Evolutionary conservation across 2,113 vertebrate species (phyloP), one percentile per base, ranked within the genome.

Genomic region (Psilopogon haemacephalus): DNA sequence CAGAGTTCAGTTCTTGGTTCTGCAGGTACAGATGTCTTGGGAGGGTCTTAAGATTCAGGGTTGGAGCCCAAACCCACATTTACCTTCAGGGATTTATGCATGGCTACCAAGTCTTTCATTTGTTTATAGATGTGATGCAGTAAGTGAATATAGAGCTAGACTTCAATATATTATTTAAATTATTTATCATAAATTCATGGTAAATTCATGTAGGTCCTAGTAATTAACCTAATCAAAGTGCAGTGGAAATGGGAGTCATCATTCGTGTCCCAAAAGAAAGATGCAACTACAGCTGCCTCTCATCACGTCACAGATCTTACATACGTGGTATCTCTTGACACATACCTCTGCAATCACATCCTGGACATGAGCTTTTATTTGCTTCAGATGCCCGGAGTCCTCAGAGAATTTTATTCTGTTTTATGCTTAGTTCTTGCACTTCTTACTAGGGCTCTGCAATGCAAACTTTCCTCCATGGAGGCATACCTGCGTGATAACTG

Each of bases 151-250:
- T 32, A 76, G 81, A 95, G 63, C 14, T 23, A 72, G 64, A 77
- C 37, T 89, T 81, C 52, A 59, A 5, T 64, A 67, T 55, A 5
- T 67, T 83, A 19, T 19, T 55, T 82, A 78, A 86, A 92, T 96
- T 89, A 94, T 86, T 94, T 93, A 82, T 72, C 24, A 60, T 9
- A 38, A 74, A 82, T 55, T 33, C 42, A 80, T 93, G 72, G 86
- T 35, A 81, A 64, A 95, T 84, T 84, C 73, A 65, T 72, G 80
- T n/a, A 65, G 35, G 30, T 95, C 44, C 77, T 72, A 48, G 54
- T 69, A 94, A 96, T 91, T 83, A 87, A 63, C 64, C 67, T 12
- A 30, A 70, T 19, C 44, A 79, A 82, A 84, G 37, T 46, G n/a
- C 59, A 82, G 71, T 30, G 30, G 24, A 59, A 83, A 79, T 60